phyloP scores from a whole-genome alignment of 1,140 invertebrate genomes.

The Harpegnathos saltator region DNA sequence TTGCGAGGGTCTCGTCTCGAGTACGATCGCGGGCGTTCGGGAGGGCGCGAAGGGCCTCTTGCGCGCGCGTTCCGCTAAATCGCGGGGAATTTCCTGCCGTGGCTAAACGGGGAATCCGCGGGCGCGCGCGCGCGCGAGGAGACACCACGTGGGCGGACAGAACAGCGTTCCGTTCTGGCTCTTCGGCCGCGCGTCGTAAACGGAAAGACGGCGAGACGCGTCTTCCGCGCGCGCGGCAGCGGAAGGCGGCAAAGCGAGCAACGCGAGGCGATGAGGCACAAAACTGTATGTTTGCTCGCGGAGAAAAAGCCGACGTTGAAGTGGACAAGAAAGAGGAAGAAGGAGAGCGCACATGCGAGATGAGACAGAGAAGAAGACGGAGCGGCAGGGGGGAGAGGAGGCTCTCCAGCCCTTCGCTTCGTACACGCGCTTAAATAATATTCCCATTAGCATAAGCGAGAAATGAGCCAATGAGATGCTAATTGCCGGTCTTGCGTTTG shows the following conservation, averaged over 20 bases:
- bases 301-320: conserved; percentile 24
- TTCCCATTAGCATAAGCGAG: conserved; percentile 80
- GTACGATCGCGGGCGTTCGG: neutral
- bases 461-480: conserved; percentile 83
- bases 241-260: conserved; percentile 75
- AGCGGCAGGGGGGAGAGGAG: conserved; percentile 26
- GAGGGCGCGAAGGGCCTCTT: too few species aligned
- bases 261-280: conserved; percentile 35
- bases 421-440: conserved; percentile 78
- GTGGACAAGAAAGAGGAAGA: conserved; percentile 26
- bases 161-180: conserved; percentile 53
- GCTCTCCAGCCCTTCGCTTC: conserved; percentile 65
- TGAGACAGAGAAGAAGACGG: neutral
- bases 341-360: conserved; percentile 44
- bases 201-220: conserved; percentile 51
- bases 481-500: conserved; percentile 79
- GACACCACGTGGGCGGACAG: conserved; percentile 77
- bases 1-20: neutral
- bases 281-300: conserved; percentile 8
- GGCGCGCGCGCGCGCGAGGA: too few species aligned
- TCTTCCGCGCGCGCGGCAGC: conserved; percentile 38
- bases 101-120: conserved; percentile 23
- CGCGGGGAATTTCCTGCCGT: conserved; percentile 29
- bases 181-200: conserved; percentile 71
- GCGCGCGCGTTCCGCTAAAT: conserved; percentile 29